Conservation (phyloP, 1,140 invertebrate genomes). For the Drosophila parvula region DNA sequence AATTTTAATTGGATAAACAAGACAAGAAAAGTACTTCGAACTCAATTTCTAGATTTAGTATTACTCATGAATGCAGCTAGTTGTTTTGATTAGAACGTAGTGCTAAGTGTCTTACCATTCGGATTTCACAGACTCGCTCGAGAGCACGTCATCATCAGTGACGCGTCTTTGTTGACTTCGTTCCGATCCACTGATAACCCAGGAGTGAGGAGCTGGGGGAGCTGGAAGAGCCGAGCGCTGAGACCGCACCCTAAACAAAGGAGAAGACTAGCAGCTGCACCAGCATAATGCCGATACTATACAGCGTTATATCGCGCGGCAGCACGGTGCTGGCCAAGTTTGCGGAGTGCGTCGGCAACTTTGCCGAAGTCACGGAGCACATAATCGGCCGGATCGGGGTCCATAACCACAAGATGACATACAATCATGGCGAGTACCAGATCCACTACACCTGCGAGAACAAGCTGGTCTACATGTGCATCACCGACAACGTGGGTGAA, state of each 20-base stretch:
- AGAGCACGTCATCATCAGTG: constrained; percentile 26
- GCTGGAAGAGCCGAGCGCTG: neutral
- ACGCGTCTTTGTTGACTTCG: constrained; percentile 13
- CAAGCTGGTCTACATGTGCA: constrained; percentile 95
- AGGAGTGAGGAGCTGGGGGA: constrained; percentile 11
- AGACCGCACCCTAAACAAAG: constrained; percentile 29
- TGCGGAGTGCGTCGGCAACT: constrained; percentile 96
- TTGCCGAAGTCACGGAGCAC: constrained; percentile 96
- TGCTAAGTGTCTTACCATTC: neutral
- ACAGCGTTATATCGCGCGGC: constrained; percentile 94
- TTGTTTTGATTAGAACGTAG: constrained; percentile 1
- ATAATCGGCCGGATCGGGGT: constrained; percentile 93
- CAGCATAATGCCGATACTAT: constrained; percentile 92
- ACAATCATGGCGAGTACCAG: constrained; percentile 95
- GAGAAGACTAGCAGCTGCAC: constrained; percentile 7
- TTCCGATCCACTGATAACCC: constrained; percentile 24
- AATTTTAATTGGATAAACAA: constrained; percentile 32
- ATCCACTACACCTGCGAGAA: constrained; percentile 96
- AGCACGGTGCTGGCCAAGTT: constrained; percentile 94
- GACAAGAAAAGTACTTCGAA: constrained; percentile 9
- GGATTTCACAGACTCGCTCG: constrained; percentile 6
- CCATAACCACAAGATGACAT: constrained; percentile 94
- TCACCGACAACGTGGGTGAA: constrained; percentile 95
- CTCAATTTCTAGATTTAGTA: neutral
- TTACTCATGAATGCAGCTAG: constrained; percentile 11